Conservation (phyloP, 1,140 invertebrate species). For the Drosophila bifasciata region DNA sequence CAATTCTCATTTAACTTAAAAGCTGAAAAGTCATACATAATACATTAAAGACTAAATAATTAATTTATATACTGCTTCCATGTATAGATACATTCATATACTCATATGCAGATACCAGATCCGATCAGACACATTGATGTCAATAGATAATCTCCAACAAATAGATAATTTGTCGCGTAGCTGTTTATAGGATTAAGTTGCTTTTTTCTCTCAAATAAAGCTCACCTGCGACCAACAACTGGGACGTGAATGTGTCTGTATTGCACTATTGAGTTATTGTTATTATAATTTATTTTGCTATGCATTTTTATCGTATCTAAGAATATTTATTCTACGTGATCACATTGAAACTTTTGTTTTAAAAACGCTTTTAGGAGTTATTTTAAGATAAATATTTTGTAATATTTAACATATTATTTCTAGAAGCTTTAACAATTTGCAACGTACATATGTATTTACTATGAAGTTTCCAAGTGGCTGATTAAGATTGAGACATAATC, state of each 20-base stretch:
- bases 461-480: slow-evolving; percentile 46
- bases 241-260: slow-evolving; percentile 14
- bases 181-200: no score
- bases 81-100: slow-evolving; percentile 19
- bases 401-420: slow-evolving; percentile 62
- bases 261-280: slow-evolving; percentile 9
- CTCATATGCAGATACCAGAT: no score
- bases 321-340: slow-evolving; percentile 75
- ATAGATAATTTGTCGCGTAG: no score
- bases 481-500: slow-evolving; percentile 12
- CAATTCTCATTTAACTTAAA: slow-evolving; percentile 19
- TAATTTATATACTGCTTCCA: slow-evolving; percentile 24
- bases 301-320: slow-evolving; percentile 65
- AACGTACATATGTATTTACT: slow-evolving; percentile 47
- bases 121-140: no score
- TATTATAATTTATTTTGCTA: slow-evolving; percentile 52
- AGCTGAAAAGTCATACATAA: slow-evolving; percentile 12
- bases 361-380: slow-evolving; percentile 70
- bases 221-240: not conserved
- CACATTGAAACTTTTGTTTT: slow-evolving; percentile 81
- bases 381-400: slow-evolving; percentile 51
- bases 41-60: slow-evolving; percentile 26
- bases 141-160: no score
- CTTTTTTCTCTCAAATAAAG: no score
- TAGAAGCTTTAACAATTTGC: slow-evolving; percentile 70